A percentile compares a stretch with the other conserved stretches of the same genome.
These are phyloP conservation scores for Gnathonemus echidnorhynchus DNA, from an alignment of 2,113 vertebrate species.

Conservation along the genomic window DNA sequence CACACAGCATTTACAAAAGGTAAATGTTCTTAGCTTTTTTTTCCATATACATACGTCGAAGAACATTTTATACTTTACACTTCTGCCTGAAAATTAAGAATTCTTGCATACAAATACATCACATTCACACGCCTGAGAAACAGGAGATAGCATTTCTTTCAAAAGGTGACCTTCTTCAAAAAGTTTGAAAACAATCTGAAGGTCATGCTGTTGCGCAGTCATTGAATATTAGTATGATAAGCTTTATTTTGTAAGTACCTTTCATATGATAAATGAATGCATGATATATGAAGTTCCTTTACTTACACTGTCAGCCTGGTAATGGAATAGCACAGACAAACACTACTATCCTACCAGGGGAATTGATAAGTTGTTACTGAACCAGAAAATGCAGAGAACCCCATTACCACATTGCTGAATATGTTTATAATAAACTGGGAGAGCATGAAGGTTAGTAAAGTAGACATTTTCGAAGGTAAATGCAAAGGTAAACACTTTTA, in stretches of 20 bases:
- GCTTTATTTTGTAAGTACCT: background rate
- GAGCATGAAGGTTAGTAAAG: slow-evolving; percentile 4
- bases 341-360: background rate
- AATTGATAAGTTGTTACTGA: background rate
- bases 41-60: background rate
- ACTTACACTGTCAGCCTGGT: background rate
- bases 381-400: background rate
- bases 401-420: background rate
- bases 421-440: background rate
- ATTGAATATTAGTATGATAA: background rate
- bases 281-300: background rate
- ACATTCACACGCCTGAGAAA: background rate
- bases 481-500: background rate
- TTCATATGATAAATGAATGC: background rate
- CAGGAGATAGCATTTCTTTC: background rate
- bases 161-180: background rate
- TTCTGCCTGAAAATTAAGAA: background rate
- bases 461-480: background rate
- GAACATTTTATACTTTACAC: background rate
- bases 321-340: slow-evolving; percentile 9
- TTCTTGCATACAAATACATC: background rate
- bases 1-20: background rate
- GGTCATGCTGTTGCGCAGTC: background rate
- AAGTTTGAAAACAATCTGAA: background rate
- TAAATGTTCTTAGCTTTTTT: background rate